phyloP scores from a whole-genome alignment of 2,888 invertebrate species.

The Vesta saturnalis region DNA sequence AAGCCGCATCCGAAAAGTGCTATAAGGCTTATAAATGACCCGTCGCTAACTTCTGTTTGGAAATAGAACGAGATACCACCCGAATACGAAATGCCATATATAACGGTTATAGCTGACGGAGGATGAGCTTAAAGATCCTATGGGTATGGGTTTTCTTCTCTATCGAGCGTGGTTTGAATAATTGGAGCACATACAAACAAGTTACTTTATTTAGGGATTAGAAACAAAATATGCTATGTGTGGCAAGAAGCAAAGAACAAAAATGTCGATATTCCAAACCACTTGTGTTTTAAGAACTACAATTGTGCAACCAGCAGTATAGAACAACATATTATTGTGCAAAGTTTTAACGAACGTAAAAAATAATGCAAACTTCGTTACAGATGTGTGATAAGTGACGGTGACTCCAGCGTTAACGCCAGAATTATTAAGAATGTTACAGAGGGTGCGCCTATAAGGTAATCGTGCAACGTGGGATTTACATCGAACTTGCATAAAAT shows the following conservation, averaged over 20 bases:
- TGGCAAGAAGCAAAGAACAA: too few species aligned
- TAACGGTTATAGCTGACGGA: too few species aligned
- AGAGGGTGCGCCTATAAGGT: background rate
- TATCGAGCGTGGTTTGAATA: background rate
- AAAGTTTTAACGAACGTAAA: background rate
- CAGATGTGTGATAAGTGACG: too few species aligned
- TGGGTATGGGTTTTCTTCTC: background rate
- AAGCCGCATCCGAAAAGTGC: too few species aligned
- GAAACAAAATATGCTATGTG: background rate
- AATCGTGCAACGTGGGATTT: background rate
- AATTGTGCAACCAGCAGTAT: background rate
- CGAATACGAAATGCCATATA: background rate
- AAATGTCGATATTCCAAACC: background rate
- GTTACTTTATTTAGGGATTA: background rate
- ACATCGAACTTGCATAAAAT: background rate
- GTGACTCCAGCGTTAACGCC: background rate
- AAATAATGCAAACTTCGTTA: background rate
- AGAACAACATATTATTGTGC: too few species aligned
- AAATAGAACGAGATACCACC: background rate
- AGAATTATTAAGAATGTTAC: background rate
- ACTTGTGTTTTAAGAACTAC: background rate
- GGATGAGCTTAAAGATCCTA: too few species aligned
- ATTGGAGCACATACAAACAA: background rate
- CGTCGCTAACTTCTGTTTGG: too few species aligned
- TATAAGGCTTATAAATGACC: too few species aligned